Conservation (phyloP, 2,888 invertebrate genomes). For the Nysson spinosus region DNA sequence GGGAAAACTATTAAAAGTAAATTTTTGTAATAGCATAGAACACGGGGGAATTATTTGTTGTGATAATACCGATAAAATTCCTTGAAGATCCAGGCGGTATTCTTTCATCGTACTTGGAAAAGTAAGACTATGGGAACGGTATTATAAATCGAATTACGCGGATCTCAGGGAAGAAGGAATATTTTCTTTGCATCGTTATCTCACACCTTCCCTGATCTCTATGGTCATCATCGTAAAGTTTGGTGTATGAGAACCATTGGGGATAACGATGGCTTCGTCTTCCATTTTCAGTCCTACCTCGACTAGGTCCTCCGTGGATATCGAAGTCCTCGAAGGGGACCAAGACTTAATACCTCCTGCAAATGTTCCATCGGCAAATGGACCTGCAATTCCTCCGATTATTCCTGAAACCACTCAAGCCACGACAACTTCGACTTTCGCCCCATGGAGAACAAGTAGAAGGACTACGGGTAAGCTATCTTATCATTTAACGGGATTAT, state of each 20-base stretch:
- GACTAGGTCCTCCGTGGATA: conserved; percentile 67
- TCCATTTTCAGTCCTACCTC: conserved; percentile 66
- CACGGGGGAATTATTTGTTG: conserved; percentile 1
- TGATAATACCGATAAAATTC: conserved; percentile 13
- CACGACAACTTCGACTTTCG: conserved; percentile 76
- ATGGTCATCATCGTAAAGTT: conserved; percentile 8
- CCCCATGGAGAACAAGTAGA: conserved; percentile 72
- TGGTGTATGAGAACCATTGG: conserved; percentile 13
- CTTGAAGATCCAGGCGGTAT: conserved; percentile 8
- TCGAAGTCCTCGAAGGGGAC: conserved; percentile 65
- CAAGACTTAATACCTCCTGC: conserved; percentile 59
- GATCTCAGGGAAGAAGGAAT: conserved; percentile 22
- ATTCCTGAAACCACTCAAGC: conserved; percentile 66
- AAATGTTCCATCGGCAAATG: conserved; percentile 61
- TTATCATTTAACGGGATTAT: too few relatives aligned
- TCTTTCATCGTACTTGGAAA: conserved; percentile 1
- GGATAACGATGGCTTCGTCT: conserved; percentile 35
- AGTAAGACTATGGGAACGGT: conserved; percentile 16
- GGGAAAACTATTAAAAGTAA: not conserved
- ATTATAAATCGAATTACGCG: conserved; percentile 20
- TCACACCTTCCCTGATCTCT: conserved; percentile 1
- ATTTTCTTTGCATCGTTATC: conserved; percentile 30
- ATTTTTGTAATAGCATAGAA: not conserved
- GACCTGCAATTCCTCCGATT: conserved; percentile 64
- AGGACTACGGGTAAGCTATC: conserved; percentile 69